phyloP scores from a whole-genome alignment of 2,888 invertebrate species.

The Scaptomyza flava region DNA sequence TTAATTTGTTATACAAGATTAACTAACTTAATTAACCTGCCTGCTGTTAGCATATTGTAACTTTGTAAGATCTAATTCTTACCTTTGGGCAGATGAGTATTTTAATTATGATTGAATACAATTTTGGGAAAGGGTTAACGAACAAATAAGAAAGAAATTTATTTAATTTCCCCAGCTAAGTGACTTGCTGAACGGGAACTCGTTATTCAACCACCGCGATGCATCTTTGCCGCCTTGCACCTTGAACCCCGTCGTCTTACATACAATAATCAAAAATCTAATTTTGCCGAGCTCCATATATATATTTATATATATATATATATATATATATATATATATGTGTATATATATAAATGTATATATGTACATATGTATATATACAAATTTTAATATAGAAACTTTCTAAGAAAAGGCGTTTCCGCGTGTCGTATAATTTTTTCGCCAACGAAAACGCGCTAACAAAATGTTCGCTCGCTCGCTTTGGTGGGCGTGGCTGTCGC shows the following conservation, averaged over 20 bases:
- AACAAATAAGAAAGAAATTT: too few relatives aligned
- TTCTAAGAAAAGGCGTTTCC: conserved; percentile 70
- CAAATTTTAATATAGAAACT: conserved; percentile 3
- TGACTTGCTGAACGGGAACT: not conserved
- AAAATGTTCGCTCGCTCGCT: conserved; percentile 36
- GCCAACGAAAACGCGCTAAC: conserved; percentile 60
- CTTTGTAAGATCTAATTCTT: too few relatives aligned
- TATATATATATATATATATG: not conserved
- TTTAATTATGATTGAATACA: not conserved
- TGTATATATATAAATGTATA: not conserved
- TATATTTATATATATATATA: not conserved
- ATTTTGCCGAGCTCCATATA: not conserved
- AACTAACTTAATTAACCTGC: too few relatives aligned
- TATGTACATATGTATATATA: not conserved
- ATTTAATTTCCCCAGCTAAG: not conserved
- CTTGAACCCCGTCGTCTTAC: not conserved
- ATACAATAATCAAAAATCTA: not conserved
- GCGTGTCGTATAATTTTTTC: conserved; percentile 49
- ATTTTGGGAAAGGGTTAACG: not conserved
- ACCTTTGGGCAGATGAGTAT: too few relatives aligned
- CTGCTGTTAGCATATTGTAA: too few relatives aligned
- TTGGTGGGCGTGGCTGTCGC: conserved; percentile 72
- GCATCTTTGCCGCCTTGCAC: not conserved
- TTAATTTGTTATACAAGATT: too few relatives aligned
- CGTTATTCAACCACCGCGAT: not conserved